Evolutionary conservation across 1,140 invertebrate genomes (phyloP).

Genomic region (Druon quercuslanigerum): DNA sequence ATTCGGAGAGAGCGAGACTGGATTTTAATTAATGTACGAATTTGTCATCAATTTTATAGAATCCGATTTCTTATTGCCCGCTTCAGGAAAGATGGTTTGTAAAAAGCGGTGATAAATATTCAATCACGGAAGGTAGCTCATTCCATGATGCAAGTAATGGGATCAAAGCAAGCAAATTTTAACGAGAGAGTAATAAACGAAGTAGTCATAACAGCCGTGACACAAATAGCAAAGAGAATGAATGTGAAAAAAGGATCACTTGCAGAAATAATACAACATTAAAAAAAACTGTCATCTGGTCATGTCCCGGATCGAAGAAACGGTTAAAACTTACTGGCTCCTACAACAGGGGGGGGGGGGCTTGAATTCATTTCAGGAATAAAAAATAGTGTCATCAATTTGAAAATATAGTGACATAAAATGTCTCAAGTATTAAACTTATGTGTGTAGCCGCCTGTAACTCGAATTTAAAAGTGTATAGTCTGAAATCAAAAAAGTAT

Average conservation of each 20-base stretch:
- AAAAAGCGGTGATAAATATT: constrained; percentile 7
- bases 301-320: too few relatives aligned
- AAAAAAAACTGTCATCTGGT: neutral
- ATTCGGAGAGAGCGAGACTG: neutral
- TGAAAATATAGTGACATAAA: too few relatives aligned
- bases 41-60: neutral
- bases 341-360: too few relatives aligned
- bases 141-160: constrained; percentile 4
- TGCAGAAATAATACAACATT: constrained; percentile 25
- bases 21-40: constrained; percentile 6
- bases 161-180: constrained; percentile 13
- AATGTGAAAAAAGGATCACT: constrained; percentile 23
- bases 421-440: too few relatives aligned
- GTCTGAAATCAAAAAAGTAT: too few relatives aligned
- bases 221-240: constrained; percentile 22
- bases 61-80: neutral
- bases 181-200: constrained; percentile 14
- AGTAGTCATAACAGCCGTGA: constrained; percentile 17
- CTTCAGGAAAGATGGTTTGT: neutral
- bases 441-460: too few relatives aligned
- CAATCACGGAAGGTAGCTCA: constrained; percentile 12
- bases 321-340: too few relatives aligned
- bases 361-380: too few relatives aligned
- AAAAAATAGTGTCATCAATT: too few relatives aligned
- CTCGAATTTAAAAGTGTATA: too few relatives aligned